Percentiles rank a stretch among this genome's conserved stretches.
These are phyloP conservation scores for Apoda limacodes DNA, from an alignment of 2,888 invertebrate species.

Conservation along the genomic window DNA sequence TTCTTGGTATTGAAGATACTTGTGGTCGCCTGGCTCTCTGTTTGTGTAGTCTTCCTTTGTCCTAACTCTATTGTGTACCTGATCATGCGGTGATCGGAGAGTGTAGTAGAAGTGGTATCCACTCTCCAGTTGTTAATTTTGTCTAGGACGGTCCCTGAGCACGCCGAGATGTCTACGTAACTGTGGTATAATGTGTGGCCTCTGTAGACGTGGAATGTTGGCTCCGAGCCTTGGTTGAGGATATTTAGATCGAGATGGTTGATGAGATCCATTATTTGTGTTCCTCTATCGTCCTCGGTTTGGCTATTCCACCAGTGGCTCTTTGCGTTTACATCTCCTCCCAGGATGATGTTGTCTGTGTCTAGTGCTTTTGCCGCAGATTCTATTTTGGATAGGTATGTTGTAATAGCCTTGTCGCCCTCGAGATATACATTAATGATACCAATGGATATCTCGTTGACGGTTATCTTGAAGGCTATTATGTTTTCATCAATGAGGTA, in stretches of 20 bases:
- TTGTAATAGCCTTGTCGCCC: conserved; percentile 1
- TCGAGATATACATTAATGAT: conserved; percentile 7
- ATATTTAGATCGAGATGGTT: conserved; percentile 17
- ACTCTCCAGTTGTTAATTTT: conserved; percentile 13
- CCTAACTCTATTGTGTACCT: too few species aligned
- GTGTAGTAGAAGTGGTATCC: too few species aligned
- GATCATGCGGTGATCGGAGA: too few species aligned
- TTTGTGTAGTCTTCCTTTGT: too few species aligned
- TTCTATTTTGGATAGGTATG: conserved; percentile 3
- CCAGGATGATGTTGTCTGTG: conserved; percentile 8
- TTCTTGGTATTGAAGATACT: too few species aligned
- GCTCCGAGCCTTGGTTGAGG: conserved; percentile 19
- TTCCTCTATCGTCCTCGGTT: conserved; percentile 9
- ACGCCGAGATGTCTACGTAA: conserved; percentile 21
- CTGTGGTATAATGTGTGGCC: conserved; percentile 13
- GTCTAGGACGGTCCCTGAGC: conserved; percentile 11
- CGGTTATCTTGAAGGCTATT: neutral
- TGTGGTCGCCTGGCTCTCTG: neutral
- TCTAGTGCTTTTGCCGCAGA: neutral
- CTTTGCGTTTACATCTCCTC: conserved; percentile 11
- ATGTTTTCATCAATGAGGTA: conserved; percentile 1
- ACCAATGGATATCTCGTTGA: neutral
- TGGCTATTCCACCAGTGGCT: conserved; percentile 12
- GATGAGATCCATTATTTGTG: conserved; percentile 4
- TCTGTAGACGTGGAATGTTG: conserved; percentile 22